Evolutionary conservation across 2,888 invertebrate genomes (phyloP).

Genomic region (Slavum lentiscoides): DNA sequence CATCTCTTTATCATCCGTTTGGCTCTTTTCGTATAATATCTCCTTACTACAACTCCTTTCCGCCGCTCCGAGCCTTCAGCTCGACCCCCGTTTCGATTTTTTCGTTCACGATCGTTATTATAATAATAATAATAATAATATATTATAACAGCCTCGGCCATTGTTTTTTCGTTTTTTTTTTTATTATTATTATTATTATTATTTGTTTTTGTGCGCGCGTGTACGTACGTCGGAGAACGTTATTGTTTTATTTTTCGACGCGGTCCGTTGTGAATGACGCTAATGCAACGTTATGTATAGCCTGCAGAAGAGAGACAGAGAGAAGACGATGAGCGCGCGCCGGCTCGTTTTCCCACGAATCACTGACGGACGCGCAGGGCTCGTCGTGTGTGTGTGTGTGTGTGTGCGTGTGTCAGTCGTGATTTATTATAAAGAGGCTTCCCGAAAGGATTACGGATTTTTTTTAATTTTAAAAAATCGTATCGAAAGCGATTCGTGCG

Average conservation of each 20-base stretch:
- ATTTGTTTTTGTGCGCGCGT: no score
- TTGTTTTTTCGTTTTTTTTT: constrained; percentile 13
- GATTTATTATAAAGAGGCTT: no score
- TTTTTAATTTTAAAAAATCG: no score
- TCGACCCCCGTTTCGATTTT: not conserved
- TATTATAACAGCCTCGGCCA: constrained; percentile 25
- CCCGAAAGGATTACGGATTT: no score
- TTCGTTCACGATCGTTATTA: constrained; percentile 29
- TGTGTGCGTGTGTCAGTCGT: no score
- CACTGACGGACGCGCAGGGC: no score
- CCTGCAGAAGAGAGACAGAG: no score
- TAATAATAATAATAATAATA: constrained; percentile 22
- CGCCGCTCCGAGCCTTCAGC: not conserved
- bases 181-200: not conserved
- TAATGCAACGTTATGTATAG: constrained; percentile 8
- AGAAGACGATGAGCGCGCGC: no score
- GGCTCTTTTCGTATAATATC: constrained; percentile 1
- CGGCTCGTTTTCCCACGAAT: no score
- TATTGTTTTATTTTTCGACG: constrained; percentile 42
- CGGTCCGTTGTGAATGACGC: not conserved
- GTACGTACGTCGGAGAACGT: constrained; percentile 8
- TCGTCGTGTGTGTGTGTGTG: no score
- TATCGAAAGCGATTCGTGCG: no score
- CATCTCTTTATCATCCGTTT: constrained; percentile 48
- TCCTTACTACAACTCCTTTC: not conserved